phyloP scores from a whole-genome alignment of 1,140 invertebrate genomes.

The Apis mellifera region Amel_HAv3.1 CM009931.2:27187501-27188000 shows the following conservation, averaged over 20 bases:
- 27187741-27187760: slow-evolving; percentile 5
- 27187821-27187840: slow-evolving; percentile 17
- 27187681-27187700: background rate
- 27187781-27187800: background rate
- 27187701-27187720: background rate
- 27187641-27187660: background rate
- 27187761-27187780: slow-evolving; percentile 18
- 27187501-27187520: too few relatives aligned
- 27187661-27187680: background rate
- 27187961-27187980: background rate
- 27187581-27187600: background rate
- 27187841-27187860: slow-evolving; percentile 19
- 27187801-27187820: slow-evolving; percentile 6
- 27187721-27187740: slow-evolving; percentile 23
- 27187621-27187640: background rate
- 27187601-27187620: too few relatives aligned
- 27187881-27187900: slow-evolving; percentile 11
- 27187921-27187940: background rate
- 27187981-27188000: background rate
- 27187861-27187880: slow-evolving; percentile 18
- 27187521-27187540: too few relatives aligned
- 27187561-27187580: too few relatives aligned
- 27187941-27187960: background rate
- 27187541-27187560: too few relatives aligned
- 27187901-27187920: slow-evolving; percentile 6